Conservation (phyloP, 2,113 vertebrate species). For the Myodes glareolus region DNA sequence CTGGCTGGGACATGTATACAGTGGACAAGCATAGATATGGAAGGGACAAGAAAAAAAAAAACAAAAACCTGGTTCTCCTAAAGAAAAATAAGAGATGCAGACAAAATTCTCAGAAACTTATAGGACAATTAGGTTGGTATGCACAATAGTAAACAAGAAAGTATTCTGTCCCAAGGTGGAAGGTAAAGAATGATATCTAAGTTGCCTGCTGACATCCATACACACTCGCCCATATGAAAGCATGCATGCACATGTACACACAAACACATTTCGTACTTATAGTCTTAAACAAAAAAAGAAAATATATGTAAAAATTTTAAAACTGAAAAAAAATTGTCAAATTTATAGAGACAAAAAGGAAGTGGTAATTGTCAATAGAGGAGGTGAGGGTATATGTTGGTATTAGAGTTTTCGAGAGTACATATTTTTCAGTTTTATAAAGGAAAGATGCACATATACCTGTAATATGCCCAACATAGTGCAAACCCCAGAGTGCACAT, state of each 20-base stretch:
- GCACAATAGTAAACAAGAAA: neutral
- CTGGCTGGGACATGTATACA: neutral
- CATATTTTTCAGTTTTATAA: neutral
- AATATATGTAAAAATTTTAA: neutral
- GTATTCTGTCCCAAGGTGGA: neutral
- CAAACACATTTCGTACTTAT: neutral
- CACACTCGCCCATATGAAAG: neutral
- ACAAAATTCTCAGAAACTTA: neutral
- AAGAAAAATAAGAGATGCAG: neutral
- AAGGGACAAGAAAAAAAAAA: neutral
- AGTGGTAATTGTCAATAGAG: neutral
- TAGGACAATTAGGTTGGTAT: neutral
- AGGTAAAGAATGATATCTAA: neutral
- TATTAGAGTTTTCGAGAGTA: neutral
- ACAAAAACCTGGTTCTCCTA: neutral
- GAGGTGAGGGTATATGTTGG: too few species aligned
- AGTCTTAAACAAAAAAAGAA: neutral
- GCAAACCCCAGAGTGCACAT: fast-evolving
- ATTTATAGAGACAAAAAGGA: neutral
- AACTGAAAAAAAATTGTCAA: neutral
- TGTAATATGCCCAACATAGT: neutral
- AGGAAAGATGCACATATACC: neutral
- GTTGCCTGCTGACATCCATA: neutral
- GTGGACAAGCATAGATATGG: neutral
- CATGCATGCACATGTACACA: neutral